Evolutionary conservation across 2,888 invertebrate species (phyloP).

Genomic region (Papilio elwesi): DNA sequence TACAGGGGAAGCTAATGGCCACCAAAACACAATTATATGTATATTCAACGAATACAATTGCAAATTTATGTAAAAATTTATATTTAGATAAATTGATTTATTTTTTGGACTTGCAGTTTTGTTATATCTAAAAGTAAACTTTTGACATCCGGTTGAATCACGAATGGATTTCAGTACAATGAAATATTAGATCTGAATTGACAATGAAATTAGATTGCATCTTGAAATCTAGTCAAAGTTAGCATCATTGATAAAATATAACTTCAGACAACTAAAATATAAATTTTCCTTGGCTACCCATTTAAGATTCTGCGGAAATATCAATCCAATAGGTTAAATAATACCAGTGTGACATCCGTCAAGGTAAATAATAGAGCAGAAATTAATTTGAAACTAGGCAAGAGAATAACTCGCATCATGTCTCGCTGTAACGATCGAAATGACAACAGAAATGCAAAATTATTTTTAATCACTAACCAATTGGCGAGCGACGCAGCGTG

Average conservation of each 20-base stretch:
- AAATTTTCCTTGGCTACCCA: not conserved
- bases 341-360: not conserved
- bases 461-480: constrained; percentile 81
- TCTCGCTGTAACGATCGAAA: constrained; percentile 70
- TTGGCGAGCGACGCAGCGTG: constrained; percentile 70
- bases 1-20: no score
- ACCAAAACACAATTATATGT: no score
- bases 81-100: no score
- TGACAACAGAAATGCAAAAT: constrained; percentile 83
- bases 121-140: no score
- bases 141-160: no score
- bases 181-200: no score
- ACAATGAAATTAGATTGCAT: no score
- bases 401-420: constrained; percentile 75
- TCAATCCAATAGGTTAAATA: not conserved
- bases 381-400: constrained; percentile 45
- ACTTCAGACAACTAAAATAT: not conserved
- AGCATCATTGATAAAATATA: not conserved
- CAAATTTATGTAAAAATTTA: no score
- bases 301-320: not conserved
- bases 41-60: no score
- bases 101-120: no score
- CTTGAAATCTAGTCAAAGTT: no score
- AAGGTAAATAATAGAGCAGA: constrained; percentile 23
- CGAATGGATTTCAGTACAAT: no score